Evolutionary conservation across 2,888 invertebrate genomes (phyloP).

Genomic region (Platynereis dumerilii): DNA sequence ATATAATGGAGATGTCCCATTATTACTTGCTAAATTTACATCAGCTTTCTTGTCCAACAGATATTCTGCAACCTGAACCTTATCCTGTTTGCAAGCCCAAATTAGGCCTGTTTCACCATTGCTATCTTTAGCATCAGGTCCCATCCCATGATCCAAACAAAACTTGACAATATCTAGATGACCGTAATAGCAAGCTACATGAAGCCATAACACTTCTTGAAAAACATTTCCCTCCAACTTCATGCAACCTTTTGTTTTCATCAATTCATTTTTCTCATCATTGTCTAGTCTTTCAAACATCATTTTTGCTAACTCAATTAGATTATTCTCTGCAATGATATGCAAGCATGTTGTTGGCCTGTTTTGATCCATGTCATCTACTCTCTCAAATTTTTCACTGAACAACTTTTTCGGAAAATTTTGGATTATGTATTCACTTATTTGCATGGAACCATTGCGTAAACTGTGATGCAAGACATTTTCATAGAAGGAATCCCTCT

Average conservation of each 20-base stretch:
- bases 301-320: slow-evolving; percentile 38
- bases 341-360: slow-evolving; percentile 48
- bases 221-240: slow-evolving; percentile 51
- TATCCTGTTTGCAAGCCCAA: slow-evolving; percentile 51
- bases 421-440: no score
- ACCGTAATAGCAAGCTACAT: slow-evolving; percentile 49
- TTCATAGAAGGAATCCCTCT: no score
- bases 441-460: no score
- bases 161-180: slow-evolving; percentile 39
- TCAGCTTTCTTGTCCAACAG: slow-evolving; percentile 42
- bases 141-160: slow-evolving; percentile 29
- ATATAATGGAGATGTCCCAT: slow-evolving; percentile 51
- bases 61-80: slow-evolving; percentile 39
- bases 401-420: no score
- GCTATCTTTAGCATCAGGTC: no score
- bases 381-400: no score
- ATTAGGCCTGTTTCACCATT: slow-evolving; percentile 45
- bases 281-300: background rate
- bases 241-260: background rate
- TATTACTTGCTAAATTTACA: slow-evolving; percentile 46
- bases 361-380: background rate
- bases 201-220: slow-evolving; percentile 47
- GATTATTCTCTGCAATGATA: slow-evolving; percentile 43
- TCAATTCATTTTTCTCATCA: background rate
- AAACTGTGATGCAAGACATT: no score